phyloP scores from a whole-genome alignment of 1,140 invertebrate genomes.

The Cyrtorhinus lividipennis region DNA sequence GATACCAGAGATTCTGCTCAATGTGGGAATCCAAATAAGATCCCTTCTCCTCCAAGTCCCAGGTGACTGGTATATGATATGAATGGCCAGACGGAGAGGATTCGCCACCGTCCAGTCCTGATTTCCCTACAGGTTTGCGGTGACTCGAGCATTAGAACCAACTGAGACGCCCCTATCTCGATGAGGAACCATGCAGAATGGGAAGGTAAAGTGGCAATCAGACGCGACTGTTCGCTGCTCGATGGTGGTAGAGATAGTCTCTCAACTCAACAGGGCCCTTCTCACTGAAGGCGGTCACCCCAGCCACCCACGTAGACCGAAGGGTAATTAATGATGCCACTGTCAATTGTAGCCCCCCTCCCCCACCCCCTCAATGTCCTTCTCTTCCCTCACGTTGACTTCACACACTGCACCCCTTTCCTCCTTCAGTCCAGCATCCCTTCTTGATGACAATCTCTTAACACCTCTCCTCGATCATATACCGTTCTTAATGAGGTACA shows the following conservation, averaged over 20 bases:
- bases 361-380: not conserved
- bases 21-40: no score
- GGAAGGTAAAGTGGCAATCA: not conserved
- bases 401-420: not conserved
- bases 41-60: no score
- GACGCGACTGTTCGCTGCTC: not conserved
- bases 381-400: not conserved
- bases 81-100: no score
- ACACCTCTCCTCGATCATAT: not conserved
- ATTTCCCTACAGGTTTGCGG: not conserved
- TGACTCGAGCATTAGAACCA: no score
- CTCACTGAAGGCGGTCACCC: not conserved
- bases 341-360: not conserved
- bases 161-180: not conserved
- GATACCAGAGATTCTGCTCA: no score
- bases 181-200: not conserved
- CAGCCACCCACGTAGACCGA: not conserved
- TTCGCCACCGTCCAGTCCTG: no score
- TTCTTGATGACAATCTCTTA: not conserved
- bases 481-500: not conserved
- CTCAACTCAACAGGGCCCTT: not conserved
- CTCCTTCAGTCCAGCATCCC: not conserved
- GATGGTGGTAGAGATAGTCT: not conserved
- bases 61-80: no score
- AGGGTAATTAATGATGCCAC: not conserved